phyloP scores from a whole-genome alignment of 2,113 vertebrate species.

The Odontesthes bonariensis region DNA sequence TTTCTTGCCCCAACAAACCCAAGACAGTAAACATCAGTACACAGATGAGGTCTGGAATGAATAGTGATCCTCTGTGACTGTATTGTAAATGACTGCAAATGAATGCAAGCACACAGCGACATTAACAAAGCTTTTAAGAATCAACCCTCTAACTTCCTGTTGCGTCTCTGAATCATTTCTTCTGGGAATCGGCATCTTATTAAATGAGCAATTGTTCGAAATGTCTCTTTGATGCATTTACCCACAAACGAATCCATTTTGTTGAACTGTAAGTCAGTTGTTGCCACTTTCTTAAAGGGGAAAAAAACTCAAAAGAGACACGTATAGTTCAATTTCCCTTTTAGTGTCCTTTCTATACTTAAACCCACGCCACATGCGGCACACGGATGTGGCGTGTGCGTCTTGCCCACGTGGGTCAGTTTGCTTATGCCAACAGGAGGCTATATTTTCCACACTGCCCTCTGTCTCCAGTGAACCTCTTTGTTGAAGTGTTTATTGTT shows the following conservation, averaged over 20 bases:
- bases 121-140: conserved; percentile 37
- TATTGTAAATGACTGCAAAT: conserved; percentile 37
- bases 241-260: neutral
- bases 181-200: conserved; percentile 1
- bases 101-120: conserved; percentile 18
- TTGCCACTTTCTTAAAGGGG: neutral
- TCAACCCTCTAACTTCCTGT: conserved; percentile 45
- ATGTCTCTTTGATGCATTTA: conserved; percentile 1
- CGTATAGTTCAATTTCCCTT: conserved; percentile 17
- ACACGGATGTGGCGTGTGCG: neutral
- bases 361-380: conserved; percentile 35
- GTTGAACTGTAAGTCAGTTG: neutral
- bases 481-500: conserved; percentile 45
- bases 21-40: conserved; percentile 50
- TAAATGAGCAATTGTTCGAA: conserved; percentile 2
- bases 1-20: conserved; percentile 57
- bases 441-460: conserved; percentile 15
- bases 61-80: conserved; percentile 58
- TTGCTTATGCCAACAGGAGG: conserved; percentile 33
- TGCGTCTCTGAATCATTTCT: conserved; percentile 30
- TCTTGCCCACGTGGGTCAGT: conserved; percentile 25
- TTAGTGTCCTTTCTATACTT: neutral
- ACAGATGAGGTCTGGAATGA: conserved; percentile 2
- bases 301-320: neutral
- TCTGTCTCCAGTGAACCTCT: neutral